Base-by-base conservation (phyloP, 2,113 vertebrate species). In the Reinhardtius hippoglossoides region DNA sequence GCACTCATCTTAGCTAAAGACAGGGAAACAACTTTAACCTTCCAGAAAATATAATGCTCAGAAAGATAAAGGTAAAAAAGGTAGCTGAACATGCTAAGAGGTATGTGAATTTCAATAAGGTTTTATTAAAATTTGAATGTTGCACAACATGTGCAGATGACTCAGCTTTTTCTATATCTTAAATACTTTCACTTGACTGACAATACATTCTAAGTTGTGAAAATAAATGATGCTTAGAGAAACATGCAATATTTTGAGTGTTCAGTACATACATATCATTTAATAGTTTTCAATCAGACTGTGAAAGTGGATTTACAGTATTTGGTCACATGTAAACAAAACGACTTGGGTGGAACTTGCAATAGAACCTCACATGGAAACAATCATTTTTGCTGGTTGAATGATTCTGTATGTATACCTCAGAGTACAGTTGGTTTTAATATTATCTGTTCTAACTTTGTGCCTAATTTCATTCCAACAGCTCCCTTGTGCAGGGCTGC, bases 1-100 rank as follows among this genome's bases (percentile, higher is more conserved):
- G 91, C 79, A 31, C 94, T 95, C 94, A 94, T 95, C 26, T 70
- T 87, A 18, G 16, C 80, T 88, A 63, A 3, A 83, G 3, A 72
- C 0, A 79, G 54, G 46, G 3, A 69, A 21, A 44, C 0, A 60
- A 50, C 48, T 60, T 66, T 24, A 55, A 16, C 46, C 18, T 0
- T 4, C 8, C 9, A 63, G 10, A 31, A 31, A 31, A 31, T 7
- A 6, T 6, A 31, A 31, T 31, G 31, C 31, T 7, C 31, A 31
- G 31, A 31, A 1, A 31, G 31, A 31, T 31, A 31, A 24, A 18
- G 12, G 18, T 7, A 21, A 44, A 55, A 37, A 5, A 8, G 4
- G 10, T n/a, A 37, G 18, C 14, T 10, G 50, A n/a, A 35, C 40
- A 27, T 63, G 13, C n/a, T 23, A 5, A 8, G n/a, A 21, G 8